phyloP scores from a whole-genome alignment of 1,140 invertebrate genomes.

The Bilobella aurantiaca region DNA sequence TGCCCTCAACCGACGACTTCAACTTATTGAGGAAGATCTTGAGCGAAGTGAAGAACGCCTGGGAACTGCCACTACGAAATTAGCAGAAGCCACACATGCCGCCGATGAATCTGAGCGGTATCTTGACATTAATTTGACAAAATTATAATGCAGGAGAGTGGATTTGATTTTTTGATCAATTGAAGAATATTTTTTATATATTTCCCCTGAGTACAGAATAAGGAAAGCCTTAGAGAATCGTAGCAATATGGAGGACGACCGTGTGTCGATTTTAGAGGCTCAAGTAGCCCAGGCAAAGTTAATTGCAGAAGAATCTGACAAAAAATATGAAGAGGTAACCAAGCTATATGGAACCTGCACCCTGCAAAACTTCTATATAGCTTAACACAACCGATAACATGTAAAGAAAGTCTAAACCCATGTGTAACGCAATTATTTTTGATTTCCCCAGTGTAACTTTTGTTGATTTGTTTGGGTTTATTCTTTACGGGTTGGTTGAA shows the following conservation, averaged over 20 bases:
- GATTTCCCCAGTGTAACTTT: too few relatives aligned
- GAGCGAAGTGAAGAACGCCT: constrained; percentile 96
- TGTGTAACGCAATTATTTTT: too few relatives aligned
- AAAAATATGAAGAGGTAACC: constrained; percentile 97
- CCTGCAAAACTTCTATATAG: too few relatives aligned
- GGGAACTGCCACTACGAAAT: constrained; percentile 88
- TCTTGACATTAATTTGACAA: constrained; percentile 39
- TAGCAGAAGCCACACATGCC: constrained; percentile 96
- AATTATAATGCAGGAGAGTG: too few relatives aligned
- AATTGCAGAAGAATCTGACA: constrained; percentile 96
- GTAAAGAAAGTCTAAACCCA: too few relatives aligned
- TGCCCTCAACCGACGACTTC: constrained; percentile 94
- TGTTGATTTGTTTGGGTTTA: too few relatives aligned
- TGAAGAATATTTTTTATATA: too few relatives aligned
- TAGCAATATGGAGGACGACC: constrained; percentile 97
- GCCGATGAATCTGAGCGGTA: constrained; percentile 99
- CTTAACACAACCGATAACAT: too few relatives aligned
- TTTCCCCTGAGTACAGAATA: constrained; percentile 58
- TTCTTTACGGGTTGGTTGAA: too few relatives aligned
- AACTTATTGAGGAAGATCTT: constrained; percentile 95
- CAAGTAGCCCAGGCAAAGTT: constrained; percentile 92
- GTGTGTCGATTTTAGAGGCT: constrained; percentile 84
- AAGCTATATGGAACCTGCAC: too few relatives aligned
- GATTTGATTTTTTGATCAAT: too few relatives aligned
- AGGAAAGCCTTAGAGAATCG: constrained; percentile 96